Conservation (phyloP, 2,888 invertebrate genomes). For the Acrocyrtus sp. region DNA sequence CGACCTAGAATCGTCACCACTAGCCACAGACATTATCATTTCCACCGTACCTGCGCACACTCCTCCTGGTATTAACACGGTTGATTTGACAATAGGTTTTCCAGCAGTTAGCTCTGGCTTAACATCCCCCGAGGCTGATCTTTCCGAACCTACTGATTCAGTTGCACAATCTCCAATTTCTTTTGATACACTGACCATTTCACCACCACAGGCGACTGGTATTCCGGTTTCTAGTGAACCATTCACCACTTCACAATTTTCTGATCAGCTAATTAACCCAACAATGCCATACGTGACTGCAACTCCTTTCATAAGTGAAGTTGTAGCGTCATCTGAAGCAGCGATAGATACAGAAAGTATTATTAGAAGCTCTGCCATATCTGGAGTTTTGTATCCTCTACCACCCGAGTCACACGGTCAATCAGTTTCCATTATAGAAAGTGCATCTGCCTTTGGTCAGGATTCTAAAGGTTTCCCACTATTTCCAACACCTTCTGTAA, state of each 20-base stretch:
- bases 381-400: too few relatives aligned
- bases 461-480: too few relatives aligned
- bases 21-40: slow-evolving; percentile 40
- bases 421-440: too few relatives aligned
- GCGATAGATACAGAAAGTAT: slow-evolving; percentile 4
- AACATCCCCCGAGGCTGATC: too few relatives aligned
- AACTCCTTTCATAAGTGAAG: slow-evolving; percentile 3
- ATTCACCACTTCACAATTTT: neutral
- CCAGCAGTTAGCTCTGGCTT: neutral
- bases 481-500: too few relatives aligned
- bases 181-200: neutral
- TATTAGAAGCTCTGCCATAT: neutral
- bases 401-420: too few relatives aligned
- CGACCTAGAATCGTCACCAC: slow-evolving; percentile 45
- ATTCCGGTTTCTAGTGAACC: neutral
- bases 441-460: too few relatives aligned
- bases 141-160: too few relatives aligned
- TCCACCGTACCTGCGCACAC: slow-evolving; percentile 49
- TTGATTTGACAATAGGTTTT: slow-evolving; percentile 32
- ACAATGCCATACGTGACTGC: slow-evolving; percentile 6
- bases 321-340: too few relatives aligned
- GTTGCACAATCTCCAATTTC: slow-evolving; percentile 10
- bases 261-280: slow-evolving; percentile 6
- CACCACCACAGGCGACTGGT: neutral
- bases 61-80: slow-evolving; percentile 40